A percentile compares a stretch with the other conserved stretches of the same genome.
Conservation (phyloP, 2,113 vertebrate species). For the Pelecanoides urinatrix region DNA sequence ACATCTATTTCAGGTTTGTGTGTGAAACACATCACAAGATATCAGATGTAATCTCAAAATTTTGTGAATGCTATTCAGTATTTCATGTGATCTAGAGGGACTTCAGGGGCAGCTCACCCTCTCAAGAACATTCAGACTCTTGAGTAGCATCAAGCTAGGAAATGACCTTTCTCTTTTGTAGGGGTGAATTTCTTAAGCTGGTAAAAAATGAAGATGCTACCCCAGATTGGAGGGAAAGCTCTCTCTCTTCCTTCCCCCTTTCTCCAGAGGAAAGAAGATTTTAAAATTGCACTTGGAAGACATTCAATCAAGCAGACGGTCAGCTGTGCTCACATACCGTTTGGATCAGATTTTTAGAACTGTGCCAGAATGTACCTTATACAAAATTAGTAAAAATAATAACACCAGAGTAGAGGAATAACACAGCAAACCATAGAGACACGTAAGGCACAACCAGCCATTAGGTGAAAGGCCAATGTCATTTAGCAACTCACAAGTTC, state of each 20-base stretch:
- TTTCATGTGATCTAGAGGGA: not conserved
- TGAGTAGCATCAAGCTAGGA: not conserved
- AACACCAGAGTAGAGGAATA: conserved; percentile 52
- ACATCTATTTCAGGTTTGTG: not conserved
- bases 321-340: conserved; percentile 45
- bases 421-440: conserved; percentile 49
- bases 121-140: not conserved
- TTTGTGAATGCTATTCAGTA: not conserved
- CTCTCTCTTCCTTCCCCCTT: not conserved
- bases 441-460: conserved; percentile 32
- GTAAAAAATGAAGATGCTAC: not conserved
- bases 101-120: not conserved
- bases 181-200: not conserved
- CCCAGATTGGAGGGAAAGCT: not conserved
- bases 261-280: conserved; percentile 42
- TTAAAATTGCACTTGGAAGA: conserved; percentile 65
- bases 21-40: not conserved
- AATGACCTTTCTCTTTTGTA: not conserved
- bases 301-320: conserved; percentile 54
- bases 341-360: conserved; percentile 62
- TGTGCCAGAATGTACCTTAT: conserved; percentile 57
- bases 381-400: conserved; percentile 52
- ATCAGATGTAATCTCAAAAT: not conserved
- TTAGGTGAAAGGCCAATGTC: conserved; percentile 65
- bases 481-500: conserved; percentile 68